Conservation (phyloP, 2,113 vertebrate genomes). For the Chionomys nivalis region DNA sequence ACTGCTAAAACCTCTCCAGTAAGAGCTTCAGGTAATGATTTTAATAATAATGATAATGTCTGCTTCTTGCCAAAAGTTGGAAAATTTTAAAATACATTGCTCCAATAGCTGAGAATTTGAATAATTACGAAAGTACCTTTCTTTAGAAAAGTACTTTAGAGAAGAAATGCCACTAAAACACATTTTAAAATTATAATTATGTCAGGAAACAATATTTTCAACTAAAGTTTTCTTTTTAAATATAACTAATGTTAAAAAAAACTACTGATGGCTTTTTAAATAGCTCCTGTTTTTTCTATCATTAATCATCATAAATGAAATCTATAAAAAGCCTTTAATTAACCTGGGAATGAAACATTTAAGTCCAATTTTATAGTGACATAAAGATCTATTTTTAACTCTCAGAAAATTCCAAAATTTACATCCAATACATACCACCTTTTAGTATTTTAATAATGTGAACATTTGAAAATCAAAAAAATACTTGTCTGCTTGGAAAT, state of each 20-base stretch:
- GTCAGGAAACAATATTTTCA: neutral
- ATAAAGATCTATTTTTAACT: neutral
- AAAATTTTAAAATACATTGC: neutral
- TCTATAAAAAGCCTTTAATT: neutral
- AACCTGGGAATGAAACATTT: neutral
- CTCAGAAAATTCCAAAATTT: neutral
- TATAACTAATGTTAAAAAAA: neutral
- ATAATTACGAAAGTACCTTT: neutral
- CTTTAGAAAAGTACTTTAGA: neutral
- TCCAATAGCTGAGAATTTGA: neutral
- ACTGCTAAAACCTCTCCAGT: neutral
- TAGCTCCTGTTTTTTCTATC: neutral
- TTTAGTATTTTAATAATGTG: constrained; percentile 31
- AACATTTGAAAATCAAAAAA: constrained; percentile 3
- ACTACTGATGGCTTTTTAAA: constrained; percentile 34
- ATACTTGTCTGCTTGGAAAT: constrained; percentile 24
- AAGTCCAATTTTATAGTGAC: neutral
- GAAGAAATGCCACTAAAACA: neutral
- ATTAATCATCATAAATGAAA: neutral
- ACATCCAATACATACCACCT: neutral
- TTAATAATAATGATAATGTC: neutral
- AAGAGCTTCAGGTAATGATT: neutral
- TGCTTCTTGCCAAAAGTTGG: neutral
- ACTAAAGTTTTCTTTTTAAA: neutral
- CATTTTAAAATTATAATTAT: neutral